Conservation (phyloP, 2,113 vertebrate genomes). For the Gallinago jamesoni region DNA sequence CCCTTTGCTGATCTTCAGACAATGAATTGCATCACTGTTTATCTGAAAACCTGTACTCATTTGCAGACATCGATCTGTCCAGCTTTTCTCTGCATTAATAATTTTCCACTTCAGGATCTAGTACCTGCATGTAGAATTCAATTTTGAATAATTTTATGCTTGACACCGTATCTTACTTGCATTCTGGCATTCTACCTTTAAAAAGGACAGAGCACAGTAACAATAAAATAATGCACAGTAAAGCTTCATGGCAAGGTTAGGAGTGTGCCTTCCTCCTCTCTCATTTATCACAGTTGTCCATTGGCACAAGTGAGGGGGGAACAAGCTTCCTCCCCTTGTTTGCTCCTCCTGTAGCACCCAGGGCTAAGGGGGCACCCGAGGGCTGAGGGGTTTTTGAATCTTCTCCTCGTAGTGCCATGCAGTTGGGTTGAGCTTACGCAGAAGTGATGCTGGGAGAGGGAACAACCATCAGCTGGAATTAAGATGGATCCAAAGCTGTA, state of each 20-base stretch:
- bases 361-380: not conserved
- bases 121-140: not conserved
- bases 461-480: not conserved
- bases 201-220: not conserved
- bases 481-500: not conserved
- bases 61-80: constrained; percentile 7
- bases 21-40: constrained; percentile 18
- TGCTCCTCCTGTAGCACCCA: not conserved
- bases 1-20: constrained; percentile 28
- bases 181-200: not conserved
- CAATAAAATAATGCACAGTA: not conserved
- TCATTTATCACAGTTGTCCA: not conserved
- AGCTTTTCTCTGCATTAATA: not conserved
- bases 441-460: not conserved
- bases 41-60: not conserved
- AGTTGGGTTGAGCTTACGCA: not conserved
- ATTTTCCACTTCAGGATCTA: not conserved
- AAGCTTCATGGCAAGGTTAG: not conserved
- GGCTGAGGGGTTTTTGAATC: not conserved
- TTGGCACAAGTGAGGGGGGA: not conserved
- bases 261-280: not conserved
- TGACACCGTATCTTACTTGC: not conserved
- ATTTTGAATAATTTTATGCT: not conserved
- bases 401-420: not conserved
- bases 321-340: not conserved